phyloP scores from a whole-genome alignment of 2,113 vertebrate species.

The Chroicocephalus ridibundus region DNA sequence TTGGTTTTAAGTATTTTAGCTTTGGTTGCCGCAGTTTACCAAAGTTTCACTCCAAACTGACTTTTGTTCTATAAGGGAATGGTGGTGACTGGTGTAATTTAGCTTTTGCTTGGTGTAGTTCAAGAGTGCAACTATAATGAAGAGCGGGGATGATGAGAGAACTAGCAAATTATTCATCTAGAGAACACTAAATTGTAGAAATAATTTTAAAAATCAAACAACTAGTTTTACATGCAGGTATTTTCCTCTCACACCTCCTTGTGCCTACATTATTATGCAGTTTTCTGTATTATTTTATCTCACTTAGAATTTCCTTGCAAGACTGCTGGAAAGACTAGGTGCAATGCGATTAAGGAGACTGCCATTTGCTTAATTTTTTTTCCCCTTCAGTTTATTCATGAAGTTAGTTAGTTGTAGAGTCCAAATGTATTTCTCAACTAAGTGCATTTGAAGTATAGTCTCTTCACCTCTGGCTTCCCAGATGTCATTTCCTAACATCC shows the following conservation, averaged over 20 bases:
- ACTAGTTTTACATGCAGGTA: background rate
- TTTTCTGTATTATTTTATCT: background rate
- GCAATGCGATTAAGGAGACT: background rate
- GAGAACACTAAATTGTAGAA: background rate
- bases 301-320: background rate
- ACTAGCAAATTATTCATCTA: background rate
- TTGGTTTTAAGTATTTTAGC: background rate
- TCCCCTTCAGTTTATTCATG: background rate
- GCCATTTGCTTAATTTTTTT: background rate
- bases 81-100: background rate
- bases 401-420: background rate
- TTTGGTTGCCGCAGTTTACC: background rate
- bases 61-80: background rate
- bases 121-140: background rate
- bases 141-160: background rate
- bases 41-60: background rate
- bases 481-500: background rate
- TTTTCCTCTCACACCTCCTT: background rate
- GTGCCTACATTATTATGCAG: background rate
- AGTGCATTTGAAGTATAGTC: background rate
- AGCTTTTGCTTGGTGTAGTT: background rate
- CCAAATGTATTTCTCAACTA: background rate
- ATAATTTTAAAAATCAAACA: no score
- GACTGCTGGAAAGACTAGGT: background rate
- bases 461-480: background rate